Evolutionary conservation across 1,140 invertebrate species (phyloP).

Genomic region (Hypothenemus hampei): DNA sequence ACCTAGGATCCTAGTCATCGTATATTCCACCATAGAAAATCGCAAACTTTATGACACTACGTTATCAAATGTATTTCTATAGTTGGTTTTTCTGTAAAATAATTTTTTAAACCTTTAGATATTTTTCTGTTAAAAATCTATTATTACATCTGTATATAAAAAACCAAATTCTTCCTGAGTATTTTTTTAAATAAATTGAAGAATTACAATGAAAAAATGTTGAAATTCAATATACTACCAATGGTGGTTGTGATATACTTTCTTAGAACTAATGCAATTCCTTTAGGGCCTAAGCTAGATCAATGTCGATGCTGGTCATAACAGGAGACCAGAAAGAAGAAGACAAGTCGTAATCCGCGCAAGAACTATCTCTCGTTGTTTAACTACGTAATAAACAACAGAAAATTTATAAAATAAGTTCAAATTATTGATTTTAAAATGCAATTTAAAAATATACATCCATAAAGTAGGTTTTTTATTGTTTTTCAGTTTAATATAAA

Average conservation of each 20-base stretch:
- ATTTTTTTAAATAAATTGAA: background rate
- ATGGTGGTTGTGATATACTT: background rate
- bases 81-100: background rate
- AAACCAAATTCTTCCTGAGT: background rate
- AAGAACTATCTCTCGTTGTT: slow-evolving; percentile 2
- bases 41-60: too few species aligned
- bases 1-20: slow-evolving; percentile 7
- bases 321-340: slow-evolving; percentile 14
- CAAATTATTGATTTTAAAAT: background rate
- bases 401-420: background rate
- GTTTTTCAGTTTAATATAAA: background rate
- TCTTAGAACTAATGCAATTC: background rate
- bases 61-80: too few species aligned
- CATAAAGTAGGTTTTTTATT: background rate
- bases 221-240: slow-evolving; percentile 3
- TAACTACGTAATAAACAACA: slow-evolving; percentile 1
- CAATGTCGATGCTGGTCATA: slow-evolving; percentile 10
- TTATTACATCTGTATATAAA: background rate
- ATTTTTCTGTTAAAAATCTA: background rate
- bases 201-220: background rate
- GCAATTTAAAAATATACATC: background rate
- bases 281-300: slow-evolving; percentile 14
- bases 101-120: background rate
- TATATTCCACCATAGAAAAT: slow-evolving; percentile 10
- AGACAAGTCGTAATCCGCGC: slow-evolving; percentile 1